Evolutionary conservation across 2,888 invertebrate species (phyloP), one percentile per base, ranked within the genome.

Genomic region (Sylvicola fuscatus): DNA sequence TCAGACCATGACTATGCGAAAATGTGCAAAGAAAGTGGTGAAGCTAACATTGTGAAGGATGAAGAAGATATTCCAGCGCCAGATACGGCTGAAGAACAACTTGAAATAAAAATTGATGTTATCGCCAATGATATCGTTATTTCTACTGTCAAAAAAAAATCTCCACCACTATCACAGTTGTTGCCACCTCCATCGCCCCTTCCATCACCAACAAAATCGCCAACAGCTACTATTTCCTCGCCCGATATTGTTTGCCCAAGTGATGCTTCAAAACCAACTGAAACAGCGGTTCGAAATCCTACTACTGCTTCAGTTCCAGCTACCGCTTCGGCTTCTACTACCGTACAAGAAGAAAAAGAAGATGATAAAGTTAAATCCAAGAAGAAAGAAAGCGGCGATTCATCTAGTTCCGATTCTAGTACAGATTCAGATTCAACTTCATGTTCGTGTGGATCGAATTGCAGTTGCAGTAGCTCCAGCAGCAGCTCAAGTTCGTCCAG

Each of bases 401-500:
- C n/a, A 8, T n/a, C n/a, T 7, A 29, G 75, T 45, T 77, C 76
- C 41, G 72, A 70, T 44, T 77, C 81, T 2, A 79, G 76, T 48
- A 83, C 84, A 50, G 80, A 80, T 3, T 74, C 80, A 2, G 72
- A 70, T 44, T 77, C 81, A 2, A 27, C 33, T 1, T 78, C 76
- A 48, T 83, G 83, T 49, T 77, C 80, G 0, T 83, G 84, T 50
- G 80, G 80, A 3, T 74, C 80, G 3, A 82, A 83, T 49, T 84
- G 84, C 48, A 82, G 81, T 42, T 84, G 84, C 50, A 76, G 72
- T 38, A 70, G 69, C 35, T 77, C 79, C 37, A 70, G 65, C 6
- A 65, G 63, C 39, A 62, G 72, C 11, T 73, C 71, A 26, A 61
- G 59, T 58, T 70, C 53, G 47, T 71, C 71, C 1, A 65, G 64